Percentiles rank a stretch among this genome's conserved stretches.
Conservation (phyloP, 2,888 invertebrate species). For the Eurytoma adleriae region DNA sequence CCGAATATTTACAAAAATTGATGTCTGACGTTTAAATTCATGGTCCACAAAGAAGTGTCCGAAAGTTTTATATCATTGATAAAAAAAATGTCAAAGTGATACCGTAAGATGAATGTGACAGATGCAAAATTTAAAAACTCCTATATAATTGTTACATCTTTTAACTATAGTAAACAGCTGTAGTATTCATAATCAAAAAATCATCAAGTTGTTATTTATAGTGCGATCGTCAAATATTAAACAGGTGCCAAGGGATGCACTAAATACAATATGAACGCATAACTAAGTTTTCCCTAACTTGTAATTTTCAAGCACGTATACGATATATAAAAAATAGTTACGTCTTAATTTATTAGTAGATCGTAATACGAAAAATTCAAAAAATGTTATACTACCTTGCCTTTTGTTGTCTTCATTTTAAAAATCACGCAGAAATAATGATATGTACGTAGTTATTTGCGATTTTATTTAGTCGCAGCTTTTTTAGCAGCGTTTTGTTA, state of each 20-base stretch:
- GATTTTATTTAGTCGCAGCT: neutral
- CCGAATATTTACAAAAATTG: neutral
- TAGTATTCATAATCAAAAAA: too few relatives aligned
- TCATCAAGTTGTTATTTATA: constrained; percentile 33
- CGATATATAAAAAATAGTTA: constrained; percentile 20
- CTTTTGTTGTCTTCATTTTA: neutral
- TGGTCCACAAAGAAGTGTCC: neutral
- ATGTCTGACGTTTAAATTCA: neutral
- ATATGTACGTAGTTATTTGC: neutral
- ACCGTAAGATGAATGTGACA: neutral
- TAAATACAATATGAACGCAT: constrained; percentile 57
- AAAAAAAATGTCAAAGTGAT: constrained; percentile 17
- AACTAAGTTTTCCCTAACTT: constrained; percentile 52
- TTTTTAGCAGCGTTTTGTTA: neutral
- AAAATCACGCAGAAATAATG: neutral
- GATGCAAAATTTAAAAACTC: too few relatives aligned
- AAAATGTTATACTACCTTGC: constrained; percentile 7
- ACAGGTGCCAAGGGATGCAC: constrained; percentile 69
- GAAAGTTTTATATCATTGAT: constrained; percentile 39
- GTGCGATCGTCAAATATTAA: constrained; percentile 60
- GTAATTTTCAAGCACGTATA: constrained; percentile 38
- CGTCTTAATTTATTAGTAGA: constrained; percentile 7
- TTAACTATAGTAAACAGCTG: too few relatives aligned
- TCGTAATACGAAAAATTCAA: neutral
- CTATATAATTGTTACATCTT: too few relatives aligned